Conservation (phyloP, 2,888 invertebrate species). For the Koerneria pararmatus region DNA sequence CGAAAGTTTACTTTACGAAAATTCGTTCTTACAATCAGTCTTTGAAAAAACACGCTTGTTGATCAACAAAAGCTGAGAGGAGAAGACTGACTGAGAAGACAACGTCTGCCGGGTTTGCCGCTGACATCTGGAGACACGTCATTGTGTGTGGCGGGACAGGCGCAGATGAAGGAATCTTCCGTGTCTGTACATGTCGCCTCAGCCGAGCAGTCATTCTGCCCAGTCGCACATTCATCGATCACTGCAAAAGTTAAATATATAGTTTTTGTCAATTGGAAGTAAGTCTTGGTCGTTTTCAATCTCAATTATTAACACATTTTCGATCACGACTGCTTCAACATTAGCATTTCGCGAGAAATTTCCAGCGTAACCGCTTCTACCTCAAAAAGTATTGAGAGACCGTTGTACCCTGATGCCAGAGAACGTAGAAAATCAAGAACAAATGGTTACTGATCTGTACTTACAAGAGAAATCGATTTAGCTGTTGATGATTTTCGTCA, state of each 20-base stretch:
- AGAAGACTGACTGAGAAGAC: conserved; percentile 42
- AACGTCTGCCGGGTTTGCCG: conserved; percentile 54
- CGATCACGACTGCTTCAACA: not conserved
- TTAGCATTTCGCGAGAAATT: no score
- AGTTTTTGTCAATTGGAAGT: not conserved
- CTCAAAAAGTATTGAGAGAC: no score
- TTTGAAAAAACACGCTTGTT: not conserved
- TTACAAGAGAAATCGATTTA: no score
- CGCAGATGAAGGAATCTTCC: conserved; percentile 53
- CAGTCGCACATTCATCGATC: conserved; percentile 76
- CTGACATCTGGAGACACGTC: conserved; percentile 54
- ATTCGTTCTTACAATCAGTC: not conserved
- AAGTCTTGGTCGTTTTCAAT: not conserved
- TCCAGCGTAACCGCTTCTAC: no score
- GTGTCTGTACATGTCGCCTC: conserved; percentile 58
- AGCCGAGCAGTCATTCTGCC: conserved; percentile 57
- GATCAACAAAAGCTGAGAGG: not conserved
- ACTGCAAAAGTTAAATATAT: conserved; percentile 65
- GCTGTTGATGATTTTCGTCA: no score
- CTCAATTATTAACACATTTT: not conserved
- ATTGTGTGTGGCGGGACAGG: conserved; percentile 49
- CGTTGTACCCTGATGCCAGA: no score
- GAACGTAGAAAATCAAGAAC: no score
- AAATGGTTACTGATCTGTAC: no score
- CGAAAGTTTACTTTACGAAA: not conserved